Evolutionary conservation across 2,797 vertebrate genomes (phyloP), one percentile per base, ranked within the genome.

Genomic region (Xerus rutilus): DNA sequence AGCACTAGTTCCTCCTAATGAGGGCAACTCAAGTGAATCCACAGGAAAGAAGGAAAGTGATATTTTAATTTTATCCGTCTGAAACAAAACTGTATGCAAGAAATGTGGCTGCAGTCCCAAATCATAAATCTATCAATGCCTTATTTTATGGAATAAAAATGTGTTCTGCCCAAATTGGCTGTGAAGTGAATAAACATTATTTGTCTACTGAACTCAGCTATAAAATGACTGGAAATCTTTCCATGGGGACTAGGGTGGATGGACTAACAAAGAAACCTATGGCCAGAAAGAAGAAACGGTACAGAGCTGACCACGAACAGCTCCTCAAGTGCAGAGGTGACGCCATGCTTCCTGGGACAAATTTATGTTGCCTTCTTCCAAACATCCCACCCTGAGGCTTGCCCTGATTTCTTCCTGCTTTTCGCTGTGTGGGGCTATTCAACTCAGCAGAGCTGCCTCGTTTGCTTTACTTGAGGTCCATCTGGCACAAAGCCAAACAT

Each of bases 131-230:
- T 21, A 92, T 77, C 65, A 52, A 17, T n/a, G 94, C 30, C 70
- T 77, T 57, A 74, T 81, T 92, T 96, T 93, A 96, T 47, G 90
- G 86, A 94, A 77, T 21, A 89, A 88, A 88, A 83, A 87, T 2
- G 10, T 73, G 62, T 81, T 86, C 79, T 59, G 95, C 43, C 96
- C 96, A 97, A 94, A 97, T 76, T 93, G 96, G 92, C 92, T 77
- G 30, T 77, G 83, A 92, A 94, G 67, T 87, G 86, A 89, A 89
- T 92, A 95, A 91, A 98, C 89, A 91, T 86, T 95, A 89, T 52
- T 94, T 95, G 95, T 45, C 94, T 86, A 92, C 83, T 89, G 86
- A 95, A 81, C 86, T 92, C 86, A 94, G 88, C 74, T 94, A 76
- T 92, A 81, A 95, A 95, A 89, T 14, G 65, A 88, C n/a, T 85